These are phyloP conservation scores for Erythrocercus mccallii DNA, from an alignment of 2,113 vertebrate species.

Conservation along the genomic window DNA sequence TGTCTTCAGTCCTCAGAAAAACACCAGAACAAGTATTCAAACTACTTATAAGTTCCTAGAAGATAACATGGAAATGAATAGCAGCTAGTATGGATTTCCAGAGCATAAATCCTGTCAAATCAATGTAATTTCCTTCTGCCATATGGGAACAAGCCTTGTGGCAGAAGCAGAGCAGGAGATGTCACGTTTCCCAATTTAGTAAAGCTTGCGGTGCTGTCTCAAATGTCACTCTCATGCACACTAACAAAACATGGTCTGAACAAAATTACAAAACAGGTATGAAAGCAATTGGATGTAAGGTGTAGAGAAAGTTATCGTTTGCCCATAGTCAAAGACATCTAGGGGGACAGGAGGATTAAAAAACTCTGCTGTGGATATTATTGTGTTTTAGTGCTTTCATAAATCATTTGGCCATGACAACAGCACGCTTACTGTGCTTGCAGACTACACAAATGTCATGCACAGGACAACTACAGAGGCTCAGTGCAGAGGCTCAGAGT, in stretches of 20 bases:
- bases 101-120: slow-evolving; percentile 34
- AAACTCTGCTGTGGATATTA: neutral
- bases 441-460: neutral
- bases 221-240: neutral
- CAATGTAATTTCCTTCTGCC: slow-evolving; percentile 12
- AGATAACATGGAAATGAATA: slow-evolving; percentile 20
- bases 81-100: neutral
- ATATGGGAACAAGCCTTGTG: neutral
- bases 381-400: neutral
- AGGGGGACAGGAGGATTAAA: neutral
- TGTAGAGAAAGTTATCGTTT: neutral
- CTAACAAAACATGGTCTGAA: neutral
- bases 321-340: neutral
- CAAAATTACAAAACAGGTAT: neutral
- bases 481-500: neutral
- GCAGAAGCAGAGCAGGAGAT: neutral
- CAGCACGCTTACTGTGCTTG: neutral
- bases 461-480: neutral
- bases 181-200: neutral
- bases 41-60: neutral
- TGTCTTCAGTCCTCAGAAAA: neutral
- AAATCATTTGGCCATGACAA: neutral
- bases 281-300: neutral
- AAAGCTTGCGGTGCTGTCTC: neutral
- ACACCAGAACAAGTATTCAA: neutral